Percentiles rank a stretch among this genome's conserved stretches.
Evolutionary conservation across 2,113 vertebrate genomes (phyloP).

Genomic region (Malurus elegans): DNA sequence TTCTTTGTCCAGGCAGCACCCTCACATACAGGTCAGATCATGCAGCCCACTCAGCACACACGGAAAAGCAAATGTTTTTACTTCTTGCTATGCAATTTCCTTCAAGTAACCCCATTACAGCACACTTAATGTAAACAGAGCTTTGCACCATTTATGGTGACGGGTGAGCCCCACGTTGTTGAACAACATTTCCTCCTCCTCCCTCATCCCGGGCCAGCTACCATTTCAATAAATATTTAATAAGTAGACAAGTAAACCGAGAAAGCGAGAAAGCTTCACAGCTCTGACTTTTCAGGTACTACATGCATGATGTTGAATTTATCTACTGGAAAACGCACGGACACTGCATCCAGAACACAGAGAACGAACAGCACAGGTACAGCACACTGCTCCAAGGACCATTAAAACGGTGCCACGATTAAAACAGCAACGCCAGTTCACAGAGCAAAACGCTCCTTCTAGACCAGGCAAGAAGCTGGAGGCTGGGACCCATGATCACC

Average conservation of each 20-base stretch:
- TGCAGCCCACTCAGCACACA: not conserved
- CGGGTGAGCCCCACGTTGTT: not conserved
- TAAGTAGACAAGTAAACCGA: not conserved
- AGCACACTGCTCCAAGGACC: accelerated
- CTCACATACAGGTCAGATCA: not conserved
- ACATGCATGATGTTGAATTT: not conserved
- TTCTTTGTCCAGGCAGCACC: constrained; percentile 5
- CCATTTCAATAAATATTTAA: not conserved
- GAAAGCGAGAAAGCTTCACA: not conserved
- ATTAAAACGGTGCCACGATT: not conserved
- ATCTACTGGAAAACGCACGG: accelerated
- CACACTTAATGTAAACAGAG: not conserved
- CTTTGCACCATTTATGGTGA: not conserved
- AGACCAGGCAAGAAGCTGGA: not conserved
- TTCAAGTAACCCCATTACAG: not conserved
- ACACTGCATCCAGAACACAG: not conserved
- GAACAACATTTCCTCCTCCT: not conserved
- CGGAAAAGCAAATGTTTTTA: not conserved
- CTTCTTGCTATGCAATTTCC: not conserved
- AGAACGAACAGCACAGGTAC: not conserved
- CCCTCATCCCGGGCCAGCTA: not conserved
- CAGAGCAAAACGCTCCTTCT: not conserved
- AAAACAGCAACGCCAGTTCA: not conserved
- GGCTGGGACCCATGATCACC: not conserved
- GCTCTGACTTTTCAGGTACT: not conserved